Base-by-base conservation (phyloP, 2,888 invertebrate genomes). In the Myopa testacea region DNA sequence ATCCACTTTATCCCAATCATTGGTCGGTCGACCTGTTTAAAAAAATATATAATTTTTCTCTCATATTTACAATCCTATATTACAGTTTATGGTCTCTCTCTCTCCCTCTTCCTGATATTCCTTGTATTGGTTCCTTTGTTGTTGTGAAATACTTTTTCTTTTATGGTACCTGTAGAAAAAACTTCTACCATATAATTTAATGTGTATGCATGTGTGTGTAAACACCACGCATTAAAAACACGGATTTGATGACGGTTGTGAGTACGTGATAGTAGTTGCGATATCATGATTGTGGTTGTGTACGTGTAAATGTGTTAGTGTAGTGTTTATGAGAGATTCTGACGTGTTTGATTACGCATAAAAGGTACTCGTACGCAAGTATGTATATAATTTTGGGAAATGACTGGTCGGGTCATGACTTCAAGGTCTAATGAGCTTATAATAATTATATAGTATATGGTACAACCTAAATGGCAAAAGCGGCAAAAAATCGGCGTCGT, bases 351-450 rank as follows among this genome's bases (percentile, higher is more conserved):
- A 62, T 62, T 73, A 73, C 73, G 62, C 73, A 73, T 62, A 45
- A 73, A 55, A 71, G 58, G 14, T 55, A 37, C 40, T 45, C 45
- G 26, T 10, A 45, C 10, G 45, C 3, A 45, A 8, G 7, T 45
- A 45, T 45, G 45, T 45, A 45, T 10, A 38, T 67, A 16, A 37
- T 65, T 67, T 37, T 34, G 71, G 71, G 38, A 71, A 71, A 71
- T 73, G 62, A 74, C 65, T 65, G 55, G 65, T 65, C 65, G 52
- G 55, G 65, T 65, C 65, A 65, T 63, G 45, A 58, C 58, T 75
- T 75, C 75, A 75, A 68, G 75, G 75, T 75, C 75, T 75, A 68
- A 75, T 75, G 55, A 75, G 58, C 55, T 75, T 65, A 68, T 55
- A 55, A 55, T n/a, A n/a, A 55, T 45, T 6, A 45, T 45, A 45